Conservation (phyloP, 2,113 vertebrate species). For the Butorides virescens region DNA sequence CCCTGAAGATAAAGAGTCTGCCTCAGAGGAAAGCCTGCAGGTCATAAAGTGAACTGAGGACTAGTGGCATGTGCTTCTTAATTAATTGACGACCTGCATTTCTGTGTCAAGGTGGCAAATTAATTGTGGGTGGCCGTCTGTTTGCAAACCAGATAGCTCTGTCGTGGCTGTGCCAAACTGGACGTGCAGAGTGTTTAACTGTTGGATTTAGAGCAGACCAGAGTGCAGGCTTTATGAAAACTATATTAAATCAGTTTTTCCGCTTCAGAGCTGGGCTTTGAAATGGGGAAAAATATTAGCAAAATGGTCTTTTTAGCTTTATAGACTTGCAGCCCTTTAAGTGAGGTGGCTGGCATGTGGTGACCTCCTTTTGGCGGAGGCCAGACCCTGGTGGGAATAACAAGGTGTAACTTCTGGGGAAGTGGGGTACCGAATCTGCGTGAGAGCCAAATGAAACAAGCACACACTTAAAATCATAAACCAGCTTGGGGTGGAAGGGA, state of each 20-base stretch:
- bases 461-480: not conserved
- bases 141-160: constrained; percentile 11
- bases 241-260: not conserved
- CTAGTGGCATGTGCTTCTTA: not conserved
- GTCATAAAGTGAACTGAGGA: not conserved
- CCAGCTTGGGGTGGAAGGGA: not conserved
- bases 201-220: not conserved
- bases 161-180: not conserved
- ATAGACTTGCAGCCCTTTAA: not conserved
- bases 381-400: not conserved
- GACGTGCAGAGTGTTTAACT: not conserved
- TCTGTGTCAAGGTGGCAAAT: constrained; percentile 49
- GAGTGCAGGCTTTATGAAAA: not conserved
- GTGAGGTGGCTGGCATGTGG: not conserved
- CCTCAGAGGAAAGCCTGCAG: not conserved
- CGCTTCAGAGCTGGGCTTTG: not conserved
- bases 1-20: not conserved
- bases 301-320: not conserved
- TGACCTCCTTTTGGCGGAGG: not conserved
- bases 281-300: not conserved
- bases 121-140: constrained; percentile 39
- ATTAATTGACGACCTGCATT: constrained; percentile 47
- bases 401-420: not conserved
- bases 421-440: not conserved
- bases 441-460: not conserved